These are phyloP conservation scores for Gymnarchus niloticus DNA, from an alignment of 2,113 vertebrate genomes.

Conservation along the genomic window DNA sequence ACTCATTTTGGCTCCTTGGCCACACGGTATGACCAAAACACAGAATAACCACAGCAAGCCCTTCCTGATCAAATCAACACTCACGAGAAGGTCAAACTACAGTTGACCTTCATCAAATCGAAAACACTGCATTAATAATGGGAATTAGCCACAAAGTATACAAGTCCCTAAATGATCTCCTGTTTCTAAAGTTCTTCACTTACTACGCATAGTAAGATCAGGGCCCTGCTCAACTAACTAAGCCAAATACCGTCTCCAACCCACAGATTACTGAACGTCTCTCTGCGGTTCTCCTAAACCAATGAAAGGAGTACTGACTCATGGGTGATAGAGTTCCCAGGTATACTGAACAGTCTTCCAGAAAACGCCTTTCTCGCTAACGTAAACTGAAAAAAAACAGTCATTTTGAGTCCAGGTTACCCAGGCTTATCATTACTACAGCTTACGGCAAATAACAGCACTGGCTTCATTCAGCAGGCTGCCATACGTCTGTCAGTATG, in stretches of 20 bases:
- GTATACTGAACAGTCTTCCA: neutral
- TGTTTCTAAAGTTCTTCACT: neutral
- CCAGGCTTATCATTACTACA: neutral
- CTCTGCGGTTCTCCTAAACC: neutral
- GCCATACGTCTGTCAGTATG: neutral
- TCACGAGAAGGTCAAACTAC: neutral
- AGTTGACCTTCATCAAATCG: neutral
- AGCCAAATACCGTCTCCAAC: no score
- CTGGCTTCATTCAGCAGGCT: neutral
- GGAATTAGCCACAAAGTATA: no score
- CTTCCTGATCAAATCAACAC: neutral
- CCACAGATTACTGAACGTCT: no score
- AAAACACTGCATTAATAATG: neutral
- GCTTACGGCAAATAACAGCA: neutral
- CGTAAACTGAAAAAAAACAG: neutral
- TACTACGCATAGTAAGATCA: neutral
- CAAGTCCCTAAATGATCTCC: neutral
- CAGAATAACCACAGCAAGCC: neutral
- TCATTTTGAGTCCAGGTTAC: neutral
- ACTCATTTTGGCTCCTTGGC: neutral
- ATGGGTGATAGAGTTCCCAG: neutral
- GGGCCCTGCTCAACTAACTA: no score
- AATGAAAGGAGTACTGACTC: neutral
- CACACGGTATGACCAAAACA: neutral
- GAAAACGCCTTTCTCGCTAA: neutral